A percentile compares a stretch with the other conserved stretches of the same genome.
Conservation (phyloP, 1,140 invertebrate species). For the Brachionus koreanus region DNA sequence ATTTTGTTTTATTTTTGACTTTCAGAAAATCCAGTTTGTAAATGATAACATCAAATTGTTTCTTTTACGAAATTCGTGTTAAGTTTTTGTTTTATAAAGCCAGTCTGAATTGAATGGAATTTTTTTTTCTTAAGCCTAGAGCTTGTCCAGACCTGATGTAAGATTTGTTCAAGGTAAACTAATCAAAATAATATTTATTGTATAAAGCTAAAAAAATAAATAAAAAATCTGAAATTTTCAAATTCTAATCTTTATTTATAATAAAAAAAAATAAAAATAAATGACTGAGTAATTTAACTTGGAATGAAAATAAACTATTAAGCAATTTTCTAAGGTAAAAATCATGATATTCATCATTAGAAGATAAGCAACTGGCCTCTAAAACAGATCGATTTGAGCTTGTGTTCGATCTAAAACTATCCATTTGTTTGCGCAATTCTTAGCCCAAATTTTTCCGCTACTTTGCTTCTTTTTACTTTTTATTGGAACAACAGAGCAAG, state of each 20-base stretch:
- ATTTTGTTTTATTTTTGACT: background rate
- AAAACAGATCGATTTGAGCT: background rate
- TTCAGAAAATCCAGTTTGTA: background rate
- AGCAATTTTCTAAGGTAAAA: background rate
- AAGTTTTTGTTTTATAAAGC: background rate
- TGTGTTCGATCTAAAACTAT: background rate
- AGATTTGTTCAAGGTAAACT: background rate
- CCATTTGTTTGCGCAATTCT: slow-evolving; percentile 26
- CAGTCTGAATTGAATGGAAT: background rate
- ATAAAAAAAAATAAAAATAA: background rate
- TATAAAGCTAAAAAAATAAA: background rate
- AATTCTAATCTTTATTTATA: background rate
- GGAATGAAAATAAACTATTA: slow-evolving; percentile 4
- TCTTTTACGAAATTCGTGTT: background rate
- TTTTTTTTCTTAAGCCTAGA: background rate
- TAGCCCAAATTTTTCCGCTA: slow-evolving; percentile 7
- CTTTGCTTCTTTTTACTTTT: background rate
- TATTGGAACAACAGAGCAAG: slow-evolving; percentile 5
- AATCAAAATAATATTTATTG: background rate
- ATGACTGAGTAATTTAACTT: background rate
- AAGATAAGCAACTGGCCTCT: slow-evolving; percentile 28
- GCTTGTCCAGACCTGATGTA: background rate
- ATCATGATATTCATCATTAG: slow-evolving; percentile 16
- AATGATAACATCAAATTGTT: background rate
- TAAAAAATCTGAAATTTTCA: background rate